Evolutionary conservation across 1,140 invertebrate species (phyloP).

Genomic region (Drosophila pectinifera): DNA sequence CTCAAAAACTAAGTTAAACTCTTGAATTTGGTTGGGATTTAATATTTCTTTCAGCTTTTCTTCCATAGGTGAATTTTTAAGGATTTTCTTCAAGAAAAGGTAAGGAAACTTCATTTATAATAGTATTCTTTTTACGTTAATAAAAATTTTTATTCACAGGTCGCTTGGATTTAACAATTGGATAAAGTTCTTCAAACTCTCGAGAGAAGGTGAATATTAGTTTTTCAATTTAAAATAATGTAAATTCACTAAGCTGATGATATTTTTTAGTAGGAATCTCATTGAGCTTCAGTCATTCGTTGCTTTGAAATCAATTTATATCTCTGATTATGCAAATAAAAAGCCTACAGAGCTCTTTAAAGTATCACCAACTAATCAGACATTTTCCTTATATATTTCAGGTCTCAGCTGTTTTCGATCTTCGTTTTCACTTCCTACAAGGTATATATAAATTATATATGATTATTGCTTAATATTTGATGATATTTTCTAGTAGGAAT

Average conservation of each 20-base stretch:
- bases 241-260: slow-evolving; percentile 55
- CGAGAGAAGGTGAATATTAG: slow-evolving; percentile 37
- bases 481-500: slow-evolving; percentile 86
- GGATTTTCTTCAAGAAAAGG: no score
- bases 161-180: no score
- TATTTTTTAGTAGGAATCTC: slow-evolving; percentile 87
- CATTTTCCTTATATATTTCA: slow-evolving; percentile 26
- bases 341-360: not conserved
- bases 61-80: not conserved
- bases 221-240: not conserved
- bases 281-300: slow-evolving; percentile 85
- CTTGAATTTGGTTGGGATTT: slow-evolving; percentile 22
- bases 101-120: not conserved
- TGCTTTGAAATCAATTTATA: slow-evolving; percentile 76
- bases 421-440: not conserved
- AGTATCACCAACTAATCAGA: slow-evolving; percentile 13
- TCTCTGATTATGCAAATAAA: slow-evolving; percentile 29
- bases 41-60: slow-evolving; percentile 41
- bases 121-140: not conserved
- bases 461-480: slow-evolving; percentile 32
- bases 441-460: slow-evolving; percentile 35
- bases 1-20: slow-evolving; percentile 52
- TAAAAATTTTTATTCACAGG: not conserved
- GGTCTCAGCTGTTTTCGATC: not conserved
- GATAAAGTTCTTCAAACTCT: no score